phyloP scores from a whole-genome alignment of 2,113 vertebrate genomes.

The Misgurnus mizolepis region DNA sequence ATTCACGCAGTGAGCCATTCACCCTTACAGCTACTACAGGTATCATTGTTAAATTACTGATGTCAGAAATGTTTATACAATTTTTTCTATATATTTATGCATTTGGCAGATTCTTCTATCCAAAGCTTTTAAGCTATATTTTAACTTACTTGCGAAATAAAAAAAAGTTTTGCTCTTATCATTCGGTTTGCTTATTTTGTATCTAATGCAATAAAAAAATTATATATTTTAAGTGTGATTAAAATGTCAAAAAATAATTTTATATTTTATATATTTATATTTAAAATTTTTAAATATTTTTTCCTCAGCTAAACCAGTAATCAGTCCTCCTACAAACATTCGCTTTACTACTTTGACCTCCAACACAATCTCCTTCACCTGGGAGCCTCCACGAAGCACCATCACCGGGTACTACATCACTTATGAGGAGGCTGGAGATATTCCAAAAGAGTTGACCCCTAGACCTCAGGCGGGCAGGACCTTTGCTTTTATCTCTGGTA shows the following conservation, averaged over 20 bases:
- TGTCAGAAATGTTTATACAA: no score
- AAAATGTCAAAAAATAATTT: neutral
- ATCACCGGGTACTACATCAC: slow-evolving; percentile 93
- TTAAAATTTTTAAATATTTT: neutral
- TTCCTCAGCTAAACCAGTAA: slow-evolving; percentile 73
- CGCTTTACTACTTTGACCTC: slow-evolving; percentile 89
- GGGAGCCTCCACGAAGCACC: slow-evolving; percentile 85
- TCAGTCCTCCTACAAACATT: slow-evolving; percentile 89
- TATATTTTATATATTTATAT: neutral
- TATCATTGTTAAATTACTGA: slow-evolving; percentile 59
- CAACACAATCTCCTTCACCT: slow-evolving; percentile 82
- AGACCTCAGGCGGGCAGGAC: slow-evolving; percentile 79
- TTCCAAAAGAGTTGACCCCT: slow-evolving; percentile 80
- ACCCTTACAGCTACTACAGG: slow-evolving; percentile 88
- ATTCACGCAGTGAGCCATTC: slow-evolving; percentile 86
- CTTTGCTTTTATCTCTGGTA: slow-evolving; percentile 84
- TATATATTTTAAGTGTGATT: no score
- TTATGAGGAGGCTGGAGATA: slow-evolving; percentile 81
- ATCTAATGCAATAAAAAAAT: no score
- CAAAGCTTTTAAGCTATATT: no score
- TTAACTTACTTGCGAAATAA: no score
- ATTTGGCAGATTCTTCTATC: no score
- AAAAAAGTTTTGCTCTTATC: no score
- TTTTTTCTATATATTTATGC: neutral
- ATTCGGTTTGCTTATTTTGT: no score